phyloP scores from a whole-genome alignment of 2,113 vertebrate species.

The Dolichotis patagonum region DNA sequence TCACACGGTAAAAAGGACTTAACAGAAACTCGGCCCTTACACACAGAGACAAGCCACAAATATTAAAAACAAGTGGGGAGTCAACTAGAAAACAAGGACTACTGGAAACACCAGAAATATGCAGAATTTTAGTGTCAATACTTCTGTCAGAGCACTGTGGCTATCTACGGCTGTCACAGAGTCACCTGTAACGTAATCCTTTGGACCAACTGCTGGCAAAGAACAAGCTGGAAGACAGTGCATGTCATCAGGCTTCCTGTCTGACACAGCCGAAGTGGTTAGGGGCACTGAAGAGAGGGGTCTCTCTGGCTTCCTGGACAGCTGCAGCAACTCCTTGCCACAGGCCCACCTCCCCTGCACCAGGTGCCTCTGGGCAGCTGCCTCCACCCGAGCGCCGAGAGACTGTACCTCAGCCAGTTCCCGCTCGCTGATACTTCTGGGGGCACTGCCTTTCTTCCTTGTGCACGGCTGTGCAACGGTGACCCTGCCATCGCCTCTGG shows the following conservation, averaged over 20 bases:
- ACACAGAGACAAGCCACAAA: background rate
- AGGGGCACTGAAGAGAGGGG: background rate
- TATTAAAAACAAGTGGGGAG: background rate
- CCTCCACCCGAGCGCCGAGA: background rate
- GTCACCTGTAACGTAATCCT: background rate
- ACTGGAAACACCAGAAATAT: background rate
- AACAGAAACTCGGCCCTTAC: background rate
- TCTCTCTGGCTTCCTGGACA: background rate
- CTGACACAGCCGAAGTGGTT: background rate
- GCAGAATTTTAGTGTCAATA: background rate
- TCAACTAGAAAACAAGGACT: background rate
- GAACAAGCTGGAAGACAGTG: background rate
- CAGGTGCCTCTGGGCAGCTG: background rate
- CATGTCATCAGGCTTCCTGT: background rate
- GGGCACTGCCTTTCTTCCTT: slow-evolving; percentile 83
- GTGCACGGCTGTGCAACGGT: slow-evolving; percentile 67
- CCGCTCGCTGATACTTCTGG: slow-evolving; percentile 82
- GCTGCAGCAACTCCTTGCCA: background rate
- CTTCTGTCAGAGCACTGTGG: background rate
- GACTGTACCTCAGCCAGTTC: slow-evolving; percentile 87
- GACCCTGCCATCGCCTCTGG: slow-evolving; percentile 77
- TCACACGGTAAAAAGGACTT: background rate
- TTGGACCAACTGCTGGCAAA: background rate
- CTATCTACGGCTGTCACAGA: background rate
- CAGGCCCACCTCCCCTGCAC: too few species aligned